These are phyloP conservation scores for Embiotoca jacksoni DNA, from an alignment of 2,113 vertebrate genomes.

Conservation along the genomic window DNA sequence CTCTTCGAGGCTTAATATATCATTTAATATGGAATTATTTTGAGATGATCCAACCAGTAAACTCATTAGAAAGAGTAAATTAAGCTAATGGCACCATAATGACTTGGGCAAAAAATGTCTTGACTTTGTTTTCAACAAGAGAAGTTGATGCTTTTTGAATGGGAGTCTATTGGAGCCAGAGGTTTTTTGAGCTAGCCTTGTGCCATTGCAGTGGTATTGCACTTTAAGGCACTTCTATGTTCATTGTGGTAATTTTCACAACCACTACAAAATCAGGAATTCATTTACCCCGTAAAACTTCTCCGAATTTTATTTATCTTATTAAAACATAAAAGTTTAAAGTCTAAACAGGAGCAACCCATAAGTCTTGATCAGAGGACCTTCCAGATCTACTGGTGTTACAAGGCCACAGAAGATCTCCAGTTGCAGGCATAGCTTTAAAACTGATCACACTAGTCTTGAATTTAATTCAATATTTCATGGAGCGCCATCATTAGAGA, in stretches of 20 bases:
- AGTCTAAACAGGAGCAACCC: background rate
- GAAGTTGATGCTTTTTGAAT: too few species aligned
- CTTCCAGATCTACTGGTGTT: background rate
- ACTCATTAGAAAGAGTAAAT: too few species aligned
- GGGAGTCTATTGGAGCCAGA: too few species aligned
- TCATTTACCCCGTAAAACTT: background rate
- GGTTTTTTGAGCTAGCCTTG: too few species aligned
- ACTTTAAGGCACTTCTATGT: too few species aligned
- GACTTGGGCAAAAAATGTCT: too few species aligned
- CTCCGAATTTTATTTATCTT: background rate
- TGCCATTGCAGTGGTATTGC: too few species aligned
- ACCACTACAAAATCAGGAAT: background rate
- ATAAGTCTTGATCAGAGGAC: constrained; percentile 1
- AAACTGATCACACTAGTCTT: background rate
- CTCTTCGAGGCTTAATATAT: too few species aligned
- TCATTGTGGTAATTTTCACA: background rate
- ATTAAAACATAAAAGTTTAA: background rate
- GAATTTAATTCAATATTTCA: background rate
- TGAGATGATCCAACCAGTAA: too few species aligned
- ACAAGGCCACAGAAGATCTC: background rate
- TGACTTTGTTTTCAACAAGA: too few species aligned
- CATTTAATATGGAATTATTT: too few species aligned
- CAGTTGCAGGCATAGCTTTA: background rate
- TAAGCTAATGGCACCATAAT: too few species aligned
- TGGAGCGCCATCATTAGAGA: background rate